Evolutionary conservation across 2,113 vertebrate genomes (phyloP), one percentile per base, ranked within the genome.

Genomic region (Seriola dumerili): DNA sequence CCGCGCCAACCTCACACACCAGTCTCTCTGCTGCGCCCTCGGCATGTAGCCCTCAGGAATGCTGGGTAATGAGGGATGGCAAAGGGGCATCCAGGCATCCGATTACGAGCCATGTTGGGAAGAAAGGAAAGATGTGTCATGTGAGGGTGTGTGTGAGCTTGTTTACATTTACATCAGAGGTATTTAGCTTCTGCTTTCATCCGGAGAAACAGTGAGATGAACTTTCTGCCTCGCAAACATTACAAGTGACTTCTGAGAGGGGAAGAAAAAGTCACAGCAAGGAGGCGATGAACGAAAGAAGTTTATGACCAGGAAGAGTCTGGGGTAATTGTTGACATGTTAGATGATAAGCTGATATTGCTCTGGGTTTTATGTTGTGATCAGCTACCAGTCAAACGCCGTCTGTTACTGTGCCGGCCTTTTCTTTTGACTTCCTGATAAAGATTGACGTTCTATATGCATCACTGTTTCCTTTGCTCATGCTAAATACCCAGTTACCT

Each of bases 21-120:
- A 84, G 83, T 59, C 80, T 55, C 72, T 74, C 71, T 12, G 69
- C 90, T 81, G 85, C 91, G 38, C 92, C 91, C 92, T 87, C 72
- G 90, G 85, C 91, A 92, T 87, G 90, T 78, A 75, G 91, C 86
- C 85, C 65, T 70, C 48, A 76, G 90, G 93, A 93, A 93, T 92
- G 91, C 81, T 88, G 90, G 93, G 92, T 94, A 95, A 95, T 86
- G 90, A 93, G 91, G 83, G 84, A 88, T 83, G 84, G 85, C 78
- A 81, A 88, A 74, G 84, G 79, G 79, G 80, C 83, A 87, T 90
- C 85, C 76, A 85, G 85, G 88, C 84, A 66, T 91, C 88, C 62
- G 13, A 84, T 93, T 92, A 89, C 91, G 42, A 69, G 73, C 89
- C 88, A 89, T 93, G 90, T 92, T 92, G 88, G 90, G 89, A 88